Conservation (phyloP, 2,113 vertebrate genomes). For the Myotis yumanensis region DNA sequence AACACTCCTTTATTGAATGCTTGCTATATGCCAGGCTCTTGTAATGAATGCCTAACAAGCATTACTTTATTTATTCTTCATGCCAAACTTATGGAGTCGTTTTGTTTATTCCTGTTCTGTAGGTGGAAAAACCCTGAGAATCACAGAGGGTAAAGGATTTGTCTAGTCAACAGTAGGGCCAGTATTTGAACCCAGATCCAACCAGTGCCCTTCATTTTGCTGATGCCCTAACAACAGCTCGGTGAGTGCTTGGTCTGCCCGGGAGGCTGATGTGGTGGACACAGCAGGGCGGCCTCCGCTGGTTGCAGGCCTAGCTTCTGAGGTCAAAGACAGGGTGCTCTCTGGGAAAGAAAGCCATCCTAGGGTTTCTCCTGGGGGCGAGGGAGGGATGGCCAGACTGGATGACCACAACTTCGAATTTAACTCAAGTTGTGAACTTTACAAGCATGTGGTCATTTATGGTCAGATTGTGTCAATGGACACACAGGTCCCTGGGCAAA, state of each 20-base stretch:
- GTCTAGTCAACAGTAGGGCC: not conserved
- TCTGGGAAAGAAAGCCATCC: not conserved
- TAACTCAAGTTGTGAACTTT: not conserved
- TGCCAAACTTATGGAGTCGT: not conserved
- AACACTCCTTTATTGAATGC: not conserved
- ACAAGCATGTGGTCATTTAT: not conserved
- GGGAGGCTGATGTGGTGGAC: not conserved
- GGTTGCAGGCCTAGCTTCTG: not conserved
- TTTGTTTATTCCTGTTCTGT: not conserved
- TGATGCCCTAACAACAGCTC: not conserved
- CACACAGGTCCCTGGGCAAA: too few species aligned
- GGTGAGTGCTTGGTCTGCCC: rapidly evolving
- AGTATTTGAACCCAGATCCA: not conserved
- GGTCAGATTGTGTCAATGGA: not conserved
- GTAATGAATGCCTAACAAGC: not conserved
- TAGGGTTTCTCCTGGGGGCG: not conserved
- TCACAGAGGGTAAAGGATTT: not conserved
- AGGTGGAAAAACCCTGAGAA: not conserved
- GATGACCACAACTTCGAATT: not conserved
- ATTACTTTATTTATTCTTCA: not conserved
- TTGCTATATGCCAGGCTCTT: not conserved
- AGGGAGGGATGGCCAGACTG: not conserved
- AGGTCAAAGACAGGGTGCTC: not conserved
- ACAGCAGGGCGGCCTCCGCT: not conserved
- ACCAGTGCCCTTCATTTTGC: not conserved